Evolutionary conservation across 2,888 invertebrate species (phyloP), one percentile per base, ranked within the genome.

Genomic region (Teleogryllus oceanicus): DNA sequence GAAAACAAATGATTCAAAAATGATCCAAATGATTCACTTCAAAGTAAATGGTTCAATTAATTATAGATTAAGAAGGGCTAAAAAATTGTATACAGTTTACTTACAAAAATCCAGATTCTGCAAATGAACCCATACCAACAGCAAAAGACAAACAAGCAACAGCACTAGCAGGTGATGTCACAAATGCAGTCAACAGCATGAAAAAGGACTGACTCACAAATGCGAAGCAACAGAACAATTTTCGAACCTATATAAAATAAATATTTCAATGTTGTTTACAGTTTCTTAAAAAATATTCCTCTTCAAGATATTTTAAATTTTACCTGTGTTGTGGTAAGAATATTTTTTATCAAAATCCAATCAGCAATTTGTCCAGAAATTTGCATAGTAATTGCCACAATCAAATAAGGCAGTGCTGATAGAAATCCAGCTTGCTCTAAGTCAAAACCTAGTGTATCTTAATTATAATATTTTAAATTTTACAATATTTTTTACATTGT

Each of bases 71-170:
- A 62, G 4, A 62, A 18, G 62, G 0, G 4, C 62, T n/a, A 62
- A 0, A 62, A 62, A 62, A 37, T 8, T 5, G 37, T 37, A 1
- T 62, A 62, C 13, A 12, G 3, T 62, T 49, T 50, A 83, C 24
- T 50, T 50, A 80, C 80, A 77, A 89, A 86, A 95, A 96, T 76
- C 96, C 97, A 11, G 96, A 93, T 96, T 96, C 97, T 1, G 96
- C 95, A 86, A 97, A 96, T 0, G 96, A 95, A 2, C 97, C 97
- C 1, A 96, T 88, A 0, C 97, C 97, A 0, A 97, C 96, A 1
- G 96, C 96, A 78, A 96, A 90, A 0, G 95, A 94, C 50, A 97
- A 90, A 86, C 92, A 96, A 18, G 92, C 89, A 16, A 96, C 90
- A 76, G 94, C 92, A 75, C 91, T 91, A 0, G 89, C 88, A 21